Evolutionary conservation across 2,797 vertebrate genomes (phyloP), one percentile per base, ranked within the genome.

Genomic region (Prunella strophiata): DNA sequence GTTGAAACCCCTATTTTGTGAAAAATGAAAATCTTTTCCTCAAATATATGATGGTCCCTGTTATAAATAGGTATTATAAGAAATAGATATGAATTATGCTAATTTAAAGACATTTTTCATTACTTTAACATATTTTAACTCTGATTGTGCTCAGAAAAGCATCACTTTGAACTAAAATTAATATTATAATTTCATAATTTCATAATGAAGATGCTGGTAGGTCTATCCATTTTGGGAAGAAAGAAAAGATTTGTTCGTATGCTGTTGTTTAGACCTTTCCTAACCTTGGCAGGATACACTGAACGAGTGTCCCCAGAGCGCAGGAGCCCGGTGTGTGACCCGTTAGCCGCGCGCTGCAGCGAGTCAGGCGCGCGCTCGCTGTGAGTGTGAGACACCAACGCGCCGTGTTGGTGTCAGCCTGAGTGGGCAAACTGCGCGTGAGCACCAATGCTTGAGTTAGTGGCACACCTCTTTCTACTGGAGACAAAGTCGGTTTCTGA

Each of bases 401-500:
- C 2, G 21, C 45, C 3, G 2, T 3, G 14, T 7, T 22, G 13
- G 2, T 48, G 29, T 17, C 11, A 7, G 25, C 3, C 54, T 14
- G n/a, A 36, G n/a, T 16, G 3, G 4, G 9, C n/a, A 8, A 13
- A 27, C 58, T 40, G 18, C 12, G 16, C 21, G 16, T 3, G 3
- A 1, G 15, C 32, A 14, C 32, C 0, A 0, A 7, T 0, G 0
- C 29, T 22, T 14, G 34, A 45, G 27, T 7, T 72, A 14, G 20
- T 32, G 50, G 40, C 30, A 6, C 23, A 1, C 12, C 2, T 5
- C n/a, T 79, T 70, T 50, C 47, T 29, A 9, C 10, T 20, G 6
- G 8, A 58, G 54, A 47, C 29, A 32, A 54, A 62, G 20, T 58
- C 5, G 22, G 23, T 52, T 92, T 93, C 71, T 61, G 45, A 90